Evolutionary conservation across 2,113 vertebrate species (phyloP), one percentile per base, ranked within the genome.

Genomic region (Siniperca chuatsi): DNA sequence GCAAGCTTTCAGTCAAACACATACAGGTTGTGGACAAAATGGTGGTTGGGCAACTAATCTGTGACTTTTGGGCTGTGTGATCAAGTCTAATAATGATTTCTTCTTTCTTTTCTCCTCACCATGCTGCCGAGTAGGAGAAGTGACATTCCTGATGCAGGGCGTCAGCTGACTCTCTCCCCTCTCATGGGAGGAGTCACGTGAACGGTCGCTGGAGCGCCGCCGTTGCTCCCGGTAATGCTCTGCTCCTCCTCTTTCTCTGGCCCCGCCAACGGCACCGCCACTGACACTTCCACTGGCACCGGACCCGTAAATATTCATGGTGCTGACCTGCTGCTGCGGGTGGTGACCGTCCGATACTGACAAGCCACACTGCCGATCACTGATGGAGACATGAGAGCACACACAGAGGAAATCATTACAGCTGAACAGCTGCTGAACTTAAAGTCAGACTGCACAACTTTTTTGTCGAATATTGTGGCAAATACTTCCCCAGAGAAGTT

Each of bases 61-160:
- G 29, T 29, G 21, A 52, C 48, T n/a, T n/a, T 73, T 7, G 10
- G 73, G 6, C 7, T 71, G 54, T 74, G 54, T 20, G 9, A 29
- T 21, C 25, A 21, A 8, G 16, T 66, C 35, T 57, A 20, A 25
- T 4, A 8, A 52, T 55, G 1, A 3, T 7, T 25, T 54, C 25
- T 18, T 33, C 23, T 66, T 3, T 6, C 4, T 0, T 16, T 20
- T 9, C 7, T 54, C 94, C 96, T 93, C 94, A 99, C 98, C 98
- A 37, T 97, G 96, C 84, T 99, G 98, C 29, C 98, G 95, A 25
- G 98, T 99, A 75, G 98, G 98, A 29, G 98, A 99, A 13, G 98
- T 97, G 54, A 99, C 96, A 75, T 99, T 99, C 92, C 98, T 95
- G 94, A 99, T 99, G 95, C 98, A 99, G 0, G 98, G 98, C 57